phyloP scores from a whole-genome alignment of 2,888 invertebrate genomes.

The Malthinus flaveolus region DNA sequence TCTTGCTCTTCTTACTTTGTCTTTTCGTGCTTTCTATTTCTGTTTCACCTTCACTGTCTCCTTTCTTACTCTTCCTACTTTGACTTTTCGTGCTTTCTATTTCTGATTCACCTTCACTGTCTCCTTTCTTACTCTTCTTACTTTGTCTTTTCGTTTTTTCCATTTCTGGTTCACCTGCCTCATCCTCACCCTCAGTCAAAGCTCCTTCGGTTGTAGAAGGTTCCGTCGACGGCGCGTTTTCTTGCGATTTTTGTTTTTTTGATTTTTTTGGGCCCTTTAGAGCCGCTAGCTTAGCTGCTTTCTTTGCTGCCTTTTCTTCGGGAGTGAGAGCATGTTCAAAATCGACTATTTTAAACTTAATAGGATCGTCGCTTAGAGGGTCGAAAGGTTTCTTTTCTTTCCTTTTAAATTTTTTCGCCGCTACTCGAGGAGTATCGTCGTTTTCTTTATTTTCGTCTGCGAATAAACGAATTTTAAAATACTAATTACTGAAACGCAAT shows the following conservation, averaged over 20 bases:
- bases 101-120: background rate
- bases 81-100: background rate
- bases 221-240: background rate
- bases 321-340: constrained; percentile 23
- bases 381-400: constrained; percentile 16
- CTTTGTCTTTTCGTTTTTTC: background rate
- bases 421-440: background rate
- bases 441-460: background rate
- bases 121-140: background rate
- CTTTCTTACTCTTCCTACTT: background rate
- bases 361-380: constrained; percentile 16
- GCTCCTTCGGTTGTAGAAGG: no score
- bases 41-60: no score
- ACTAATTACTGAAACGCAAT: no score
- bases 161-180: background rate
- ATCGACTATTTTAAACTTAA: constrained; percentile 27
- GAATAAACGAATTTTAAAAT: no score
- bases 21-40: no score
- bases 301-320: constrained; percentile 27
- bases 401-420: background rate
- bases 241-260: background rate
- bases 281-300: constrained; percentile 19
- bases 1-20: background rate
- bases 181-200: no score
- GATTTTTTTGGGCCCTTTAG: background rate